Percentiles rank a stretch among this genome's conserved stretches.
Evolutionary conservation across 2,888 invertebrate genomes (phyloP).

Genomic region (Melinopterus prodromus): DNA sequence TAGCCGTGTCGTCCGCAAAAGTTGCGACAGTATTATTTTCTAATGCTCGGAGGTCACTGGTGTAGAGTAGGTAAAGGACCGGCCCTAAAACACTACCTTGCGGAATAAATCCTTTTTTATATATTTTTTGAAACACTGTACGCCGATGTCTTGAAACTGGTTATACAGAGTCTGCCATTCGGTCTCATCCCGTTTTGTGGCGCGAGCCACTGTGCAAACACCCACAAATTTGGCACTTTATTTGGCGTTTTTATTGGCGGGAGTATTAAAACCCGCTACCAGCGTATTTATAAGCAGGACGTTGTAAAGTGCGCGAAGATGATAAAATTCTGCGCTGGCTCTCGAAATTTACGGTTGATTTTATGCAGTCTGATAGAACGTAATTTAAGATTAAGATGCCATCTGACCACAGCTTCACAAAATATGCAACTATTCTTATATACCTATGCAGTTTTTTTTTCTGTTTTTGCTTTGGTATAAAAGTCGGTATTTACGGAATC

Average conservation of each 20-base stretch:
- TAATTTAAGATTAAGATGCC: neutral
- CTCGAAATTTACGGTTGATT: neutral
- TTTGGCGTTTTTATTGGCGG: slow-evolving; percentile 35
- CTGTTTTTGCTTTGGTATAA: too few relatives aligned
- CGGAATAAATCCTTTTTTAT: too few relatives aligned
- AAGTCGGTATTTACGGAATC: too few relatives aligned
- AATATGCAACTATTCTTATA: neutral
- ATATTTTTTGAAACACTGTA: too few relatives aligned
- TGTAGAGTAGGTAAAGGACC: too few relatives aligned
- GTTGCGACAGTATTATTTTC: too few relatives aligned
- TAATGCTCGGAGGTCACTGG: too few relatives aligned
- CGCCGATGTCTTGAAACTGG: too few relatives aligned
- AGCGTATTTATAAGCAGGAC: neutral
- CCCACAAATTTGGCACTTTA: slow-evolving; percentile 34
- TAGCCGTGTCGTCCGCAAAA: too few relatives aligned
- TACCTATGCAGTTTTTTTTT: neutral
- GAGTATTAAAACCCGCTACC: slow-evolving; percentile 6
- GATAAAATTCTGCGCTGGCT: neutral
- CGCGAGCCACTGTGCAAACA: slow-evolving; percentile 4
- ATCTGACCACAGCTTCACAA: neutral
- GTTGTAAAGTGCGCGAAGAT: neutral
- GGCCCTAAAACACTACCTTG: too few relatives aligned
- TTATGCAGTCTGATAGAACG: neutral
- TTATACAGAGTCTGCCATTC: neutral
- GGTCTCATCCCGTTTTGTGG: slow-evolving; percentile 18